phyloP scores from a whole-genome alignment of 2,888 invertebrate genomes.

The Meiosimyza platycephala region DNA sequence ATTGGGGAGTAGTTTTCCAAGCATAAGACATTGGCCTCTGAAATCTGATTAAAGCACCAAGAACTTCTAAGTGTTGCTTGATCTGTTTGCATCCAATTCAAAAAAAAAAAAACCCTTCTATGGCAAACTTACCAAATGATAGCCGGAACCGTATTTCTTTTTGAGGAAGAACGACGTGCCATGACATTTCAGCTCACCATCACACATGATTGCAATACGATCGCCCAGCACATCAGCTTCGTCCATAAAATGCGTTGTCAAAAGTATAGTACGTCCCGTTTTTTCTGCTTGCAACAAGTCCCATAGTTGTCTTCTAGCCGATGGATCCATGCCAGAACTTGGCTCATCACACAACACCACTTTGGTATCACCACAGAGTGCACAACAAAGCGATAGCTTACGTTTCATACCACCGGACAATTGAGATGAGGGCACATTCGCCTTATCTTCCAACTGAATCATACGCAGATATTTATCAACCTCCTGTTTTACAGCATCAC shows the following conservation, averaged over 20 bases:
- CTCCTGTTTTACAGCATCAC: constrained; percentile 70
- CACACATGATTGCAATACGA: constrained; percentile 85
- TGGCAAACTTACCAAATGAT: constrained; percentile 71
- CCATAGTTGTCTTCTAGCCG: constrained; percentile 83
- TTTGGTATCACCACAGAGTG: constrained; percentile 78
- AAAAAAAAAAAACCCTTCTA: too few species aligned
- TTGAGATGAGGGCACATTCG: constrained; percentile 69
- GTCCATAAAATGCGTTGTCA: constrained; percentile 90
- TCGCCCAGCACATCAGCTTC: constrained; percentile 88
- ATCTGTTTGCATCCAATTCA: too few species aligned
- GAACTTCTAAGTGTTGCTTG: too few species aligned
- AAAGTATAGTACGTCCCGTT: constrained; percentile 78
- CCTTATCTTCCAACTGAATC: constrained; percentile 75
- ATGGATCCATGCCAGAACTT: constrained; percentile 86
- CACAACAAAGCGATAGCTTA: constrained; percentile 78
- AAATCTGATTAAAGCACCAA: too few species aligned
- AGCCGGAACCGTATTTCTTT: constrained; percentile 83
- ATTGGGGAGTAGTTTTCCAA: too few species aligned
- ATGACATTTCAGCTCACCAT: constrained; percentile 80
- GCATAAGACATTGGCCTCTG: too few species aligned
- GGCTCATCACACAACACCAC: constrained; percentile 79
- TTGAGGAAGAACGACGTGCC: constrained; percentile 84
- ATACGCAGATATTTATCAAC: constrained; percentile 73
- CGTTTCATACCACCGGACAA: constrained; percentile 82
- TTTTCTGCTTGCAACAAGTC: constrained; percentile 79